A percentile compares a stretch with the other conserved stretches of the same genome.
These are phyloP conservation scores for Andrena minutula DNA, from an alignment of 2,888 invertebrate species.

Conservation along the genomic window DNA sequence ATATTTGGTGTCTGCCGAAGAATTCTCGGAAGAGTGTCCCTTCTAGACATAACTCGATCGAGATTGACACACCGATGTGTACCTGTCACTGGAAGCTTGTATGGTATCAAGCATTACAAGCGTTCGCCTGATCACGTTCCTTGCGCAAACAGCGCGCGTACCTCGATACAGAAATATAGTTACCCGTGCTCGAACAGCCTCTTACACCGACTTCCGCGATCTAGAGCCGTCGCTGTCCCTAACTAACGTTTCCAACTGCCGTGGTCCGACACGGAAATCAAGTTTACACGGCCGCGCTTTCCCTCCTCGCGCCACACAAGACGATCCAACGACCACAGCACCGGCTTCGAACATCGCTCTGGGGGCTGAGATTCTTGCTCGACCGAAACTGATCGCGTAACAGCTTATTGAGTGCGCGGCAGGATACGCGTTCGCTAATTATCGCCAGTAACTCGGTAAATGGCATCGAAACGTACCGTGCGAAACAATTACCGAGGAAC, in stretches of 20 bases:
- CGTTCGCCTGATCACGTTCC: too few species aligned
- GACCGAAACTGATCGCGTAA: constrained; percentile 49
- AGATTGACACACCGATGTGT: too few species aligned
- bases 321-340: constrained; percentile 30
- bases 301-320: constrained; percentile 10
- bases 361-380: constrained; percentile 54
- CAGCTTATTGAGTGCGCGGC: constrained; percentile 26
- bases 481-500: constrained; percentile 58
- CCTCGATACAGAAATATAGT: too few species aligned
- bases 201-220: too few species aligned
- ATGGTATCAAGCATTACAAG: too few species aligned
- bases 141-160: too few species aligned
- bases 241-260: neutral
- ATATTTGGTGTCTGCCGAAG: too few species aligned
- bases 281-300: constrained; percentile 3
- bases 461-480: constrained; percentile 24
- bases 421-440: constrained; percentile 49
- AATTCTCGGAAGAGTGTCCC: too few species aligned
- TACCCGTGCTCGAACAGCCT: too few species aligned
- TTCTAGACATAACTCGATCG: too few species aligned
- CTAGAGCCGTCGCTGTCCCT: too few species aligned
- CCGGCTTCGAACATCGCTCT: constrained; percentile 1
- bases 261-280: constrained; percentile 11
- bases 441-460: constrained; percentile 48
- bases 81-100: too few species aligned